Base-by-base conservation (phyloP, 2,113 vertebrate species). In the Ciconia stormi region DNA sequence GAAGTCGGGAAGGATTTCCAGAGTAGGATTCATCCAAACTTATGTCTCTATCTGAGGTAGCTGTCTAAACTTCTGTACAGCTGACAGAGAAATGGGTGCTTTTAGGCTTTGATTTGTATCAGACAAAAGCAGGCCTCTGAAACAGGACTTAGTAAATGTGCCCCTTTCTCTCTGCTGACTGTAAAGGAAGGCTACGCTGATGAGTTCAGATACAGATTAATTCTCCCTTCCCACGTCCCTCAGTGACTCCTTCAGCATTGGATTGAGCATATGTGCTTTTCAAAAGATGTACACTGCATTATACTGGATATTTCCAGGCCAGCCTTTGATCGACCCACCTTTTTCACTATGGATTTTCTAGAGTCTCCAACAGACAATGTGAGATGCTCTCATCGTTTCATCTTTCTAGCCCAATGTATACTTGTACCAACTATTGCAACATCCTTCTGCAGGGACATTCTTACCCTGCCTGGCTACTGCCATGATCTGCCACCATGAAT, bases 221-320 rank as follows among this genome's bases (percentile, higher is more conserved):
- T 69, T 74, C 30, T 89, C 36, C 30, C 13, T 72, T 66, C 25
- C 7, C 11, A 30, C 5, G 1, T 23, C 20, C 7, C 29, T 82
- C n/a, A 70, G 1, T 58, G 63, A 32, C 10, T 81, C 19, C 61
- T 90, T 66, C n/a, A 90, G 22, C 61, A 55, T 63, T 3, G 6
- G 10, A 46, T 36, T 6, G 19, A 61, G 15, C 22, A 77, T 3
- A 40, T 3, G 6, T 0, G 0, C 55, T 66, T 85, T n/a, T 36
- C 21, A n/a, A 32, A 78, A 83, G 23, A 40, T 13, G 20, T 3
- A 18, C 0, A 1, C 12, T 58, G 18, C n/a, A 29, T 44, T 77
- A 40, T 23, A 73, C 9, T 34, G 21, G 42, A 1, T 44, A 58
- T 40, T 91, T 83, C 34, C 36, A 81, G 53, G 46, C 8, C 14